These are phyloP conservation scores for mouse (Mus musculus) DNA, from an alignment of 2,113 vertebrate species.

Conservation along the genomic window GRCm39 chr1:79084501-79085000, in stretches of 20 bases:
- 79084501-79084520: too few relatives aligned
- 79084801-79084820: not conserved
- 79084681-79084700: not conserved
- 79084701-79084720: not conserved
- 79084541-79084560: too few relatives aligned
- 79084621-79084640: not conserved
- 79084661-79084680: not conserved
- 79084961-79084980: conserved; percentile 13
- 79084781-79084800: not conserved
- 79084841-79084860: not conserved
- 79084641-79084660: not conserved
- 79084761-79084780: not conserved
- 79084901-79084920: not conserved
- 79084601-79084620: not conserved
- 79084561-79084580: not conserved
- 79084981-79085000: not conserved
- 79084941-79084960: conserved; percentile 39
- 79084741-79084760: not conserved
- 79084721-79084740: not conserved
- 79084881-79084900: not conserved
- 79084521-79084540: too few relatives aligned
- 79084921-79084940: not conserved
- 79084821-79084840: not conserved
- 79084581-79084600: not conserved
- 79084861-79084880: conserved; percentile 4